Conservation (phyloP, 2,113 vertebrate species). For the Excalfactoria chinensis region DNA sequence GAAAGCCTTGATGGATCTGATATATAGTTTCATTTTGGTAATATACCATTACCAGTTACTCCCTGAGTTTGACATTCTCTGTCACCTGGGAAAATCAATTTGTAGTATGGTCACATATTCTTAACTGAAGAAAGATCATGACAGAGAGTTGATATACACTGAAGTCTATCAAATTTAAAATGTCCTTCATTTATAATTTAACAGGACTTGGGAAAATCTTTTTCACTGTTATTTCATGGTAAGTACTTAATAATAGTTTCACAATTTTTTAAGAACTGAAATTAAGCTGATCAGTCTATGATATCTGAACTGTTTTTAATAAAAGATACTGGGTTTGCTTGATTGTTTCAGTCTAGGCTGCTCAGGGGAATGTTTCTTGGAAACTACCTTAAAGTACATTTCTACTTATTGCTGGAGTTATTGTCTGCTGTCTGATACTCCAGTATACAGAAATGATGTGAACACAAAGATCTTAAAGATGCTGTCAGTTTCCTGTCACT, state of each 20-base stretch:
- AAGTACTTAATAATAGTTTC: background rate
- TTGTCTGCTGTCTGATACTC: background rate
- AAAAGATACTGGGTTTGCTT: accelerated
- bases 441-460: background rate
- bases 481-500: background rate
- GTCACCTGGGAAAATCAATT: background rate
- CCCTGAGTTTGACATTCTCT: background rate
- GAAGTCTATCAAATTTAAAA: background rate
- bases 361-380: background rate
- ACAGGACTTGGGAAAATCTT: background rate
- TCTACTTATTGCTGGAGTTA: background rate
- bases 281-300: background rate
- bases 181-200: background rate
- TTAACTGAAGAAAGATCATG: background rate
- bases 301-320: background rate
- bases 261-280: background rate
- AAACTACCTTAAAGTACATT: background rate
- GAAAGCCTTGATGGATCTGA: background rate
- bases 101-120: background rate
- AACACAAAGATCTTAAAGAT: background rate
- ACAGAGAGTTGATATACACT: background rate
- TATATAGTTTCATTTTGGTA: background rate
- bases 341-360: background rate
- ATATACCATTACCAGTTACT: background rate
- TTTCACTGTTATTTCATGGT: background rate